Conservation (phyloP, 1,140 invertebrate species). For the Drosophila novamexicana region DNA sequence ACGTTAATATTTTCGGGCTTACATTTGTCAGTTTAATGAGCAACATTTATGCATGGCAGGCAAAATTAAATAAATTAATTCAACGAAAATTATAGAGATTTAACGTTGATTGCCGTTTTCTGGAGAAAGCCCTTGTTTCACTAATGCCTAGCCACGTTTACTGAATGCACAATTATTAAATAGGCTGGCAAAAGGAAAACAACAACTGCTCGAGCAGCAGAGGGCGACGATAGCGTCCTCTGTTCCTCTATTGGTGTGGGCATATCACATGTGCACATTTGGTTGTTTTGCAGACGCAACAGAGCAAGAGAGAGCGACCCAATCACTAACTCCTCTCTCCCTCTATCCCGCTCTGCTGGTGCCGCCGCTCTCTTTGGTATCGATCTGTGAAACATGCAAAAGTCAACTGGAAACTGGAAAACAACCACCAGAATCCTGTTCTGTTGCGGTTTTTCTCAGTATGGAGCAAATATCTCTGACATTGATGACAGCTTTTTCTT, state of each 20-base stretch:
- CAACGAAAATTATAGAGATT: slow-evolving; percentile 68
- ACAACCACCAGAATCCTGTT: slow-evolving; percentile 68
- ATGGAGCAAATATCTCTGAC: slow-evolving; percentile 48
- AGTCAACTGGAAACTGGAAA: slow-evolving; percentile 80
- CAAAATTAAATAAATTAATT: slow-evolving; percentile 75
- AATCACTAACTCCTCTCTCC: not conserved
- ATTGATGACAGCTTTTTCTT: slow-evolving; percentile 66
- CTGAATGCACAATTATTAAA: slow-evolving; percentile 79
- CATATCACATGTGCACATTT: slow-evolving; percentile 79
- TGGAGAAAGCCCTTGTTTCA: slow-evolving; percentile 7
- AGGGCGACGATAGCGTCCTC: slow-evolving; percentile 49
- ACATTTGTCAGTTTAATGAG: slow-evolving; percentile 36
- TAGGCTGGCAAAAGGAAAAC: slow-evolving; percentile 68
- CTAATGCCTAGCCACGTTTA: slow-evolving; percentile 54
- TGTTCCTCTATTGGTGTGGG: slow-evolving; percentile 33
- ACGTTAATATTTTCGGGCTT: not conserved
- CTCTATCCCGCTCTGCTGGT: not conserved
- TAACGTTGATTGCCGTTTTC: slow-evolving; percentile 51
- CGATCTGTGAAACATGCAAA: slow-evolving; percentile 73
- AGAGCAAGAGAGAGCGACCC: slow-evolving; percentile 20
- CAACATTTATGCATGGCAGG: slow-evolving; percentile 51
- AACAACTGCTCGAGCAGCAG: slow-evolving; percentile 5
- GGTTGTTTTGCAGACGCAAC: slow-evolving; percentile 48
- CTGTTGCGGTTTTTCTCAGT: slow-evolving; percentile 18
- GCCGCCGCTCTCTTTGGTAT: slow-evolving; percentile 41